Evolutionary conservation across 2,888 invertebrate genomes (phyloP), one percentile per base, ranked within the genome.

Genomic region (Cryptocephalus primarius): DNA sequence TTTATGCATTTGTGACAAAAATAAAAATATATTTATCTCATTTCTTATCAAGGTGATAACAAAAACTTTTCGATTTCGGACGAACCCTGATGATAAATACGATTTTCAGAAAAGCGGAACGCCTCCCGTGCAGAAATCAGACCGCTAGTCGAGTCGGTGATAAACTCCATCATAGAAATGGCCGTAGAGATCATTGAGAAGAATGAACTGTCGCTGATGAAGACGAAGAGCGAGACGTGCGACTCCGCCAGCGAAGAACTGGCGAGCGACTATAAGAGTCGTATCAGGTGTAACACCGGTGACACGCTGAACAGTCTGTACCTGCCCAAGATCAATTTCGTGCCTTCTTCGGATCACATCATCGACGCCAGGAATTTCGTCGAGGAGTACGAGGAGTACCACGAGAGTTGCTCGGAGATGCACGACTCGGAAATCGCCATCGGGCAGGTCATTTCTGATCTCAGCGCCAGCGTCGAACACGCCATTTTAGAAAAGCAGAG

Each of bases 321-420:
- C 47, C 59, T 64, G 10, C 60, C 64, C 4, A 64, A 62, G 51
- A 60, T 66, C 31, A 59, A 64, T 9, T 57, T 65, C 14, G 62
- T 64, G 9, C 61, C 68, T 1, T 62, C 66, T 10, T 58, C 54
- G 33, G 63, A 62, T 44, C 64, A 64, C 41, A 47, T 66, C 10
- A 55, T 68, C 34, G 64, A 66, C 40, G 69, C 69, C 8, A 62
- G 60, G 46, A 69, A 64, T 49, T 70, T 70, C 51, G 69, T 69
- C 9, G 70, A 70, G 48, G 68, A 70, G 41, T 70, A 70, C 48
- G 70, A 70, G 46, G 70, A 70, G 55, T 70, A 66, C 47, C 69
- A 70, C 54, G 67, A 68, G 47, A 65, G 66, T 9, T 69, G 69
- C 47, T 63, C 65, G 40, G 70, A 70, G 48, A 67, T 68, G 47